These are phyloP conservation scores for Ctenosaura bakeri DNA, from an alignment of 2,797 vertebrate genomes.

Conservation along the genomic window DNA sequence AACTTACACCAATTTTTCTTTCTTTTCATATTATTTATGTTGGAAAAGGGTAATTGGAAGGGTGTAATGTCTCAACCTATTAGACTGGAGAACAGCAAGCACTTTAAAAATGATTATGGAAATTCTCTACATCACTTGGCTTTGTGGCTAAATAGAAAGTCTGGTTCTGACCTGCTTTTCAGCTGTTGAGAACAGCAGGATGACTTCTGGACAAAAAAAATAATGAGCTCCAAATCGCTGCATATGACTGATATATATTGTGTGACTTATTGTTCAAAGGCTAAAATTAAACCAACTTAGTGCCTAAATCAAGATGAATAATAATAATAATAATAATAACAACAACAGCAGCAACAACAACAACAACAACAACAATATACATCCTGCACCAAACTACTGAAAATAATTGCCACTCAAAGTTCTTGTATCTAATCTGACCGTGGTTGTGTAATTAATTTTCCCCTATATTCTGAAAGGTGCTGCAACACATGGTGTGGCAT, in stretches of 20 bases:
- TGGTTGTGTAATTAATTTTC: background rate
- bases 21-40: conserved; percentile 30
- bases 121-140: conserved; percentile 43
- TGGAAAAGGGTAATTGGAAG: conserved; percentile 10
- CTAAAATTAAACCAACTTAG: background rate
- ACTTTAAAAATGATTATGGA: conserved; percentile 56
- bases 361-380: background rate
- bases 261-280: background rate
- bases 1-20: conserved; percentile 19
- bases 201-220: conserved; percentile 65
- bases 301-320: background rate
- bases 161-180: conserved; percentile 66
- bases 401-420: background rate
- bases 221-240: conserved; percentile 63
- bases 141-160: conserved; percentile 66
- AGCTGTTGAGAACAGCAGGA: conserved; percentile 57
- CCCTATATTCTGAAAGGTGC: too few relatives aligned
- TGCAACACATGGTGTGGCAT: background rate
- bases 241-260: conserved; percentile 18
- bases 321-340: background rate
- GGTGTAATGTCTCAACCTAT: conserved; percentile 27
- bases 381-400: background rate
- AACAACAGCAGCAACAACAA: too few relatives aligned
- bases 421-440: background rate
- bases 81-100: conserved; percentile 45